Evolutionary conservation across 2,113 vertebrate genomes (phyloP), one percentile per base, ranked within the genome.

Genomic region (Entelurus aequoreus): DNA sequence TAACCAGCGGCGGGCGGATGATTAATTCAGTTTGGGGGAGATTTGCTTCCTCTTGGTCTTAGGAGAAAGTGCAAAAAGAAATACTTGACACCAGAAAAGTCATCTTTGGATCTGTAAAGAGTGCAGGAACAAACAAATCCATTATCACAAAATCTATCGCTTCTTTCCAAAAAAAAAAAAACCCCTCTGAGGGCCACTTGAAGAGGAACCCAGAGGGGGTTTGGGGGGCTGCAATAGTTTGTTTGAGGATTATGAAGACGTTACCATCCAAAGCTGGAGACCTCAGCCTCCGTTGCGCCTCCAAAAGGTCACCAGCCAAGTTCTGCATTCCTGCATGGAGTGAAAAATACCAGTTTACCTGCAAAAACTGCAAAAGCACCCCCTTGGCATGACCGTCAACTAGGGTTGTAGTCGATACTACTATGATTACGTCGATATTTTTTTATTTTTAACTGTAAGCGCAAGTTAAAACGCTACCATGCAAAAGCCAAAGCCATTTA

Each of bases 201-300:
- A 86, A 79, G 81, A 57, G 66, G 66, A 47, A 59, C 48, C 50
- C 6, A 40, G 53, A 59, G 56, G 71, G 62, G 60, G 73, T 71
- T 65, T 1, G 19, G 61, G 46, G 57, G 68, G 28, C 71, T 51
- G 70, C 8, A 1, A 8, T 59, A 53, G 49, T 46, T n/a, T 44
- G 71, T 85, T 77, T 82, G 81, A 82, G 79, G 81, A 86, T 86
- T 82, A 80, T 63, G 65, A 71, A 54, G 61, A 57, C 4, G 60
- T 66, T 76, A 12, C 58, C 65, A 44, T 64, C 66, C 68, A 69
- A 63, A 65, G 73, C 16, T 2, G 44, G 35, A 1, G 56, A 60
- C 77, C 71, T 44, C n/a, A 9, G 16, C 16, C 16, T 15, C 7
- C 28, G 11, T 53, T 35, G 16, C 51, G 11, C 51, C 51, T 53